Evolutionary conservation across 2,888 invertebrate genomes (phyloP).

Genomic region (Nebria brevicollis): DNA sequence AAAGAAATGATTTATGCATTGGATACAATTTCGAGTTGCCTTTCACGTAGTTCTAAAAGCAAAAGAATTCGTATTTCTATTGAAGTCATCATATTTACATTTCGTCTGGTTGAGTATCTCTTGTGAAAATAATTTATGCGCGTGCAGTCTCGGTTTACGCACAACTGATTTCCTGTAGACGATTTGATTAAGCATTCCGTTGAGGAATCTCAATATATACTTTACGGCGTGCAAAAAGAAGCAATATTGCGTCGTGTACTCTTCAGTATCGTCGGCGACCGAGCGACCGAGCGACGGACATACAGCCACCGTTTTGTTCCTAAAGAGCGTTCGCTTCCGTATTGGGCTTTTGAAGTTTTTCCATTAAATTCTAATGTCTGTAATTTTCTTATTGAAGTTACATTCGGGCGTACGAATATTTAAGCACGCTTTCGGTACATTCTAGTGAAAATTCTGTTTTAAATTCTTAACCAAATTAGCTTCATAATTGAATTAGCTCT

Average conservation of each 20-base stretch:
- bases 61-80: slow-evolving; percentile 27
- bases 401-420: slow-evolving; percentile 43
- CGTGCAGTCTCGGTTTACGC: slow-evolving; percentile 26
- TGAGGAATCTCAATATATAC: not conserved
- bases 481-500: slow-evolving; percentile 45
- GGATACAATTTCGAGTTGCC: no score
- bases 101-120: slow-evolving; percentile 22
- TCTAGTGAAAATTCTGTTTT: slow-evolving; percentile 46
- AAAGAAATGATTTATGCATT: no score
- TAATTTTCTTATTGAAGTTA: slow-evolving; percentile 48
- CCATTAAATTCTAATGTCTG: slow-evolving; percentile 48
- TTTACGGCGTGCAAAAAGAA: not conserved
- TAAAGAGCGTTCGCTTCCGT: slow-evolving; percentile 9
- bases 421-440: slow-evolving; percentile 45
- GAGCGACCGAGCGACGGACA: not conserved
- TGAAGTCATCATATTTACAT: slow-evolving; percentile 38
- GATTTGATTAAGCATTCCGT: slow-evolving; percentile 35
- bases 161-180: slow-evolving; percentile 21
- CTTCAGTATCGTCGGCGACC: not conserved
- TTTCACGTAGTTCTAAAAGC: not conserved
- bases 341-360: slow-evolving; percentile 47
- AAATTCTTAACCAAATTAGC: slow-evolving; percentile 47
- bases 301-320: not conserved
- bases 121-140: slow-evolving; percentile 38
- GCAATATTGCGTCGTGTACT: not conserved